Percentiles rank a stretch among this genome's conserved stretches.
phyloP scores from a whole-genome alignment of 2,888 invertebrate genomes.

The Acheta domesticus region DNA sequence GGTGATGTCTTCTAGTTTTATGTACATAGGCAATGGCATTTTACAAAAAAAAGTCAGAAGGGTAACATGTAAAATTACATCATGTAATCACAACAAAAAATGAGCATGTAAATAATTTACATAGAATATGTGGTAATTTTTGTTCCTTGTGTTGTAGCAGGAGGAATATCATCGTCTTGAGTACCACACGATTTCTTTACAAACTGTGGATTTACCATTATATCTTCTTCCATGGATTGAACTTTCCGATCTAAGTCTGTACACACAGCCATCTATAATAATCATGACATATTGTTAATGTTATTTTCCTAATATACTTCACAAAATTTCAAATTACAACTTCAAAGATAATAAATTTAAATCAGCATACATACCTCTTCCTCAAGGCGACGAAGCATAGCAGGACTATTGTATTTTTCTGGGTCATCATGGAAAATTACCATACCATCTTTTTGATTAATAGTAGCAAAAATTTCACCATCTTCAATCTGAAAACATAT shows the following conservation, averaged over 20 bases:
- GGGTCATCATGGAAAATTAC: constrained; percentile 94
- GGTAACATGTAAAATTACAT: not conserved
- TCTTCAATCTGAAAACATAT: constrained; percentile 75
- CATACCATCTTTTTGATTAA: constrained; percentile 98
- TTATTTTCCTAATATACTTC: no score
- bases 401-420: constrained; percentile 88
- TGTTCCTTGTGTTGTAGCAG: constrained; percentile 37
- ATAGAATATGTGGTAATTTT: constrained; percentile 38
- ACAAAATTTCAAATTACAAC: no score
- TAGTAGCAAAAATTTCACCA: constrained; percentile 93
- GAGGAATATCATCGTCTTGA: constrained; percentile 41
- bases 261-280: constrained; percentile 70
- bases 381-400: constrained; percentile 82
- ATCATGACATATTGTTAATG: not conserved
- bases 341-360: no score
- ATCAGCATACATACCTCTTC: constrained; percentile 52
- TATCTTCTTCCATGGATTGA: constrained; percentile 90
- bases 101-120: constrained; percentile 28
- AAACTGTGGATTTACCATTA: constrained; percentile 82
- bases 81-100: not conserved
- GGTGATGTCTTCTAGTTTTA: not conserved
- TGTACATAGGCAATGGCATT: not conserved
- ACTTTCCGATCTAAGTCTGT: constrained; percentile 86
- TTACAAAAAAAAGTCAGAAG: not conserved
- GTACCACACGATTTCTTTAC: constrained; percentile 56